phyloP scores from a whole-genome alignment of 2,888 invertebrate genomes.

The Mesorhabditis spiculigera region DNA sequence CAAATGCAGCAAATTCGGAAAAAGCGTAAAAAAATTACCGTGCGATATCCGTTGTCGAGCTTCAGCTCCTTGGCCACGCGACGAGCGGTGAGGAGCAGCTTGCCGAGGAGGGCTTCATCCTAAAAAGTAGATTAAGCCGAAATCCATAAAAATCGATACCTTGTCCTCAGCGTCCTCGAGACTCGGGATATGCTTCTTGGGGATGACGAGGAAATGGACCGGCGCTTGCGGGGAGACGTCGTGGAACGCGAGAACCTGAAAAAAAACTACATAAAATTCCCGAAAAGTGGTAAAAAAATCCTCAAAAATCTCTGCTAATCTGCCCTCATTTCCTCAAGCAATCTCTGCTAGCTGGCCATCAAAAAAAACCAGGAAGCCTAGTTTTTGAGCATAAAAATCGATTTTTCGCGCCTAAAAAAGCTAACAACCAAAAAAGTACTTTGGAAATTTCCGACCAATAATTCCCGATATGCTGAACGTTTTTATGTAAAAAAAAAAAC shows the following conservation, averaged over 20 bases:
- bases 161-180: conserved; percentile 74
- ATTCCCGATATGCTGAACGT: not conserved
- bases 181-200: conserved; percentile 80
- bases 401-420: not conserved
- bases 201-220: conserved; percentile 88
- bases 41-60: conserved; percentile 50
- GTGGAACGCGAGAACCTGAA: conserved; percentile 81
- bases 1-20: not conserved
- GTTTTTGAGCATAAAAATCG: too few relatives aligned
- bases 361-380: not conserved
- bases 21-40: conserved; percentile 76
- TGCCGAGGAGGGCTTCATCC: conserved; percentile 44
- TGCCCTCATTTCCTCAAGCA: too few relatives aligned
- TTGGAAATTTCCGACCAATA: not conserved
- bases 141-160: too few relatives aligned
- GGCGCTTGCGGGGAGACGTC: conserved; percentile 91
- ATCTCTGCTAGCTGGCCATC: not conserved
- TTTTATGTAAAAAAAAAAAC: conserved; percentile 12
- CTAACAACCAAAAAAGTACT: not conserved
- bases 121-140: conserved; percentile 9
- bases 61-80: conserved; percentile 38
- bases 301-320: not conserved
- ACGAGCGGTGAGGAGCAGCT: conserved; percentile 47
- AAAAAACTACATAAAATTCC: conserved; percentile 8
- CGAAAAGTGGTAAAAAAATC: not conserved